Evolutionary conservation across 2,797 vertebrate species (phyloP), one percentile per base, ranked within the genome.

Genomic region (Telmatherina bonti): DNA sequence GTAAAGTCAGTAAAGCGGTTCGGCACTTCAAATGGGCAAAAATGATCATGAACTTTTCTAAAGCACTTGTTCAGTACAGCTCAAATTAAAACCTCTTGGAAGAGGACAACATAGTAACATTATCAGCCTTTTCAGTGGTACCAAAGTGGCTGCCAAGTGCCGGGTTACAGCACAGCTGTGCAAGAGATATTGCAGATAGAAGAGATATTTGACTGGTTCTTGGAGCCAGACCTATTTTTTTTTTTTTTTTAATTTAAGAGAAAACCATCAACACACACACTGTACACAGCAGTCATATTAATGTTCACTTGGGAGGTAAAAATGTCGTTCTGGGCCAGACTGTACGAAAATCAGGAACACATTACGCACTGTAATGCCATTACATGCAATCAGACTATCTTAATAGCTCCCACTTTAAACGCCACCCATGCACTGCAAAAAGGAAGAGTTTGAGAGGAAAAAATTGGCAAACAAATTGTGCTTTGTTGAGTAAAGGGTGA

Each of bases 141-240:
- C 31, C 13, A 60, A 35, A 64, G 8, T 31, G 38, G 49, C 35
- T 60, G 72, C 74, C 74, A 74, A 76, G 67, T 63, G 65, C 47
- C 59, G n/a, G 47, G 10, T 49, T 49, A 22, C 63, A 56, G 70
- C 67, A 74, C 74, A 86, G 70, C 72, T 83, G 85, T 69, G 73
- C 63, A 70, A 70, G 47, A 72, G 54, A 70, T 79, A 77, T 76
- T 57, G 63, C 31, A 26, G 22, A 64, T 24, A 36, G 8, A 52
- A 15, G 3, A 33, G 9, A 47, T 26, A 38, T 38, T 27, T 4
- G 7, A n/a, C 24, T 26, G 13, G 29, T 67, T 68, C n/a, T 73
- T 82, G 66, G 72, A 76, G 66, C 35, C 36, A 36, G 22, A 59
- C 15, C 3, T 16, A 16, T 27, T 64, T n/a, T n/a, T n/a, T n/a